These are phyloP conservation scores for Dipodomys ordii DNA, from an alignment of 2,113 vertebrate genomes.

Conservation along the genomic window DNA sequence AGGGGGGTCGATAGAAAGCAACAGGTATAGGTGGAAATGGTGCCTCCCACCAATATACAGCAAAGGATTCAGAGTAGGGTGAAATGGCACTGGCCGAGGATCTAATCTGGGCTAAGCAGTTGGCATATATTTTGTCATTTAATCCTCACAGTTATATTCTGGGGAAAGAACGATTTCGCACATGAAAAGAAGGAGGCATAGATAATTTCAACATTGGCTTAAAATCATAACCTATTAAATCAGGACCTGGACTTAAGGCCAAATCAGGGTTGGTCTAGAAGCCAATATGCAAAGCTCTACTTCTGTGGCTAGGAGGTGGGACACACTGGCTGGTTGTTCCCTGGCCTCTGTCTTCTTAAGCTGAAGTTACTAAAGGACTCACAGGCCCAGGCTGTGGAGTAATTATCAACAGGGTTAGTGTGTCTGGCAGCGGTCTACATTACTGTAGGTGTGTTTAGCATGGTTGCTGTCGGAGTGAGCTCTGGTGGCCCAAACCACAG, in stretches of 20 bases:
- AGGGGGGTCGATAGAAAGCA: neutral
- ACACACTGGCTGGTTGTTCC: neutral
- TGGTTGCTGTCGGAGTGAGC: neutral
- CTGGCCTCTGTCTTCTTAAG: neutral
- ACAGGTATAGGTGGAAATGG: neutral
- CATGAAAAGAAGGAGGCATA: constrained; percentile 31
- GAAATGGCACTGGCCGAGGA: neutral
- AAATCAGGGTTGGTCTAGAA: neutral
- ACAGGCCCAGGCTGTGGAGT: neutral
- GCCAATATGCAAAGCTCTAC: neutral
- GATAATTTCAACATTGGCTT: constrained; percentile 5
- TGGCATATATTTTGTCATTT: neutral
- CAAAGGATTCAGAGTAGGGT: neutral
- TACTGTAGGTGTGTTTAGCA: neutral
- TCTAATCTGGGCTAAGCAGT: constrained; percentile 32
- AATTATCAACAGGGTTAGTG: neutral
- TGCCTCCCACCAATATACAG: neutral
- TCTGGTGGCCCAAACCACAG: neutral
- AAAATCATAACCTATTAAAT: neutral
- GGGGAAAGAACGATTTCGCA: constrained; percentile 24
- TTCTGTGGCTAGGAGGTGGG: neutral
- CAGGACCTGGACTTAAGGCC: neutral
- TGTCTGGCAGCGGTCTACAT: neutral
- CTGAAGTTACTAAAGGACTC: neutral
- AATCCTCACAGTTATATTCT: constrained; percentile 8